These are phyloP conservation scores for Catamblyrhynchus diadema DNA, from an alignment of 2,797 vertebrate species.

Conservation along the genomic window DNA sequence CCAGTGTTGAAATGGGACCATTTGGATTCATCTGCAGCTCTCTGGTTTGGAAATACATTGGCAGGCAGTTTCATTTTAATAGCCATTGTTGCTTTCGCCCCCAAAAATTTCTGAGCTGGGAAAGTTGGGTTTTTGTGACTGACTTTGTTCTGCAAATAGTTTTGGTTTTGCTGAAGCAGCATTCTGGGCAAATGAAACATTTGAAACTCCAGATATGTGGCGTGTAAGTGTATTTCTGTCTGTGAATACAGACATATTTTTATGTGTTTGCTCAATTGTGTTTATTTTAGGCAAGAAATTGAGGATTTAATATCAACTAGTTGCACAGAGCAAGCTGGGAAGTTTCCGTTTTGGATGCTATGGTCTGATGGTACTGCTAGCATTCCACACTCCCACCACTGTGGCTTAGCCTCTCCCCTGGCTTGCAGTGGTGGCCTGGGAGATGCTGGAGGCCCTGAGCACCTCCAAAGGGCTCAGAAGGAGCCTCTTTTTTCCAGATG, in stretches of 20 bases:
- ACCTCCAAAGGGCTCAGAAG: neutral
- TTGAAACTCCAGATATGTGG: conserved; percentile 42
- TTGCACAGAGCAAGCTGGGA: neutral
- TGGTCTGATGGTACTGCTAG: neutral
- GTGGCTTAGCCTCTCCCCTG: neutral
- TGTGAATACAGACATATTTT: conserved; percentile 22
- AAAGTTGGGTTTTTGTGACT: neutral
- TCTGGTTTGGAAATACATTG: conserved; percentile 29
- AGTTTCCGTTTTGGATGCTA: conserved; percentile 1
- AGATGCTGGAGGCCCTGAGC: neutral
- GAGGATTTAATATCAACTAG: conserved; percentile 4
- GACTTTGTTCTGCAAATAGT: conserved; percentile 48
- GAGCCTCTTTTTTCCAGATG: neutral
- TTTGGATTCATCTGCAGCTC: conserved; percentile 14
- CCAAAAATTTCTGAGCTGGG: conserved; percentile 25
- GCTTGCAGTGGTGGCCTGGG: neutral
- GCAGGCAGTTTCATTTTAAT: conserved; percentile 21
- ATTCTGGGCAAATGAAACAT: neutral
- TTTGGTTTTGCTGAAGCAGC: conserved; percentile 62
- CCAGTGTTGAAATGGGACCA: neutral
- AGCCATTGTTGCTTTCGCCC: conserved; percentile 12
- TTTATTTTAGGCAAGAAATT: conserved; percentile 41
- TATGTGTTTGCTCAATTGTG: conserved; percentile 5
- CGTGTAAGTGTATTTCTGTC: neutral
- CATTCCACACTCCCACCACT: fast-evolving